phyloP scores from a whole-genome alignment of 2,113 vertebrate species.

The Lepisosteus oculatus region DNA sequence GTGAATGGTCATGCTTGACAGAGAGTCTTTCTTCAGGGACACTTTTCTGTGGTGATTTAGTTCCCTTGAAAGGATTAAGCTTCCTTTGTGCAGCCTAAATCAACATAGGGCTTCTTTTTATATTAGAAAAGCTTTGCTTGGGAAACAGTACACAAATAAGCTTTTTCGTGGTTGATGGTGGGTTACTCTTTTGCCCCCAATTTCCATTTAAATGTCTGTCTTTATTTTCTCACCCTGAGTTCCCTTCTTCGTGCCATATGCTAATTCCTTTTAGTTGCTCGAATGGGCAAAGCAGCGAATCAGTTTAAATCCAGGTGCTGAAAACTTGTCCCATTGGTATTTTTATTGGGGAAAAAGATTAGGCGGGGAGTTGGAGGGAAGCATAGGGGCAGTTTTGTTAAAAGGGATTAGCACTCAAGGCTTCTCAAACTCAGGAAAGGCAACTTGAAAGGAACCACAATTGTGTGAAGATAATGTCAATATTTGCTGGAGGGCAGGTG shows the following conservation, averaged over 20 bases:
- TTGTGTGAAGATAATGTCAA: constrained; percentile 59
- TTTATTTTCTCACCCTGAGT: constrained; percentile 70
- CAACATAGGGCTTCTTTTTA: constrained; percentile 83
- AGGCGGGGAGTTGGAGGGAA: constrained; percentile 45
- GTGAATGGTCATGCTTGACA: constrained; percentile 81
- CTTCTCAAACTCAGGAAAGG: constrained; percentile 60
- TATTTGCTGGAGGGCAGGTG: constrained; percentile 74
- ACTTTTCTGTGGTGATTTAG: constrained; percentile 84
- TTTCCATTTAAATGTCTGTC: constrained; percentile 90
- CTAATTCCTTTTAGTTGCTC: constrained; percentile 75
- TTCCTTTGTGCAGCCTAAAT: constrained; percentile 90
- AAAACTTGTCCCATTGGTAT: constrained; percentile 63
- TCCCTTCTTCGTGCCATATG: constrained; percentile 80
- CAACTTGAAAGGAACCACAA: constrained; percentile 46
- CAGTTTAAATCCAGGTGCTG: constrained; percentile 81
- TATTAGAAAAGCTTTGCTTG: constrained; percentile 73
- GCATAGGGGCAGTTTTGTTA: constrained; percentile 69
- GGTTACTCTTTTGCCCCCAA: constrained; percentile 82
- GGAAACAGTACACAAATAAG: constrained; percentile 91
- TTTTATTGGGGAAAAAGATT: constrained; percentile 60
- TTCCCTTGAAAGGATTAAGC: constrained; percentile 93
- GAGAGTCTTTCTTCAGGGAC: constrained; percentile 79
- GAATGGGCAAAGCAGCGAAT: constrained; percentile 65
- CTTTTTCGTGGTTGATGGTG: constrained; percentile 73
- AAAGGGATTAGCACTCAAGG: constrained; percentile 71